A percentile compares a stretch with the other conserved stretches of the same genome.
phyloP scores from a whole-genome alignment of 2,113 vertebrate genomes.

The Bettongia penicillata region DNA sequence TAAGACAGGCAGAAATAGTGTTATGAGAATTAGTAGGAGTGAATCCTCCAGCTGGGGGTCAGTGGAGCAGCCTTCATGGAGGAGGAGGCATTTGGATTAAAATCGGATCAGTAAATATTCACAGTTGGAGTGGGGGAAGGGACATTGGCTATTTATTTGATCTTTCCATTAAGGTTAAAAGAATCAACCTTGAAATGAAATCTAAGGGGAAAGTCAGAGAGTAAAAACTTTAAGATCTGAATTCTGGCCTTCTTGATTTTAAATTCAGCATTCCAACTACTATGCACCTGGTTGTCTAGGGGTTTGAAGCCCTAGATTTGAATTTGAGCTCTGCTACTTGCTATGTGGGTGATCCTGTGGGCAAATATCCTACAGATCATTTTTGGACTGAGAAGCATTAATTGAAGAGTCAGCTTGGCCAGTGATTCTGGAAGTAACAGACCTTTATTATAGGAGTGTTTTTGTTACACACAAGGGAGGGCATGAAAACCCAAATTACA shows the following conservation, averaged over 20 bases:
- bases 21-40: not conserved
- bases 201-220: not conserved
- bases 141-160: not conserved
- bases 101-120: not conserved
- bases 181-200: not conserved
- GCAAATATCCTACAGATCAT: not conserved
- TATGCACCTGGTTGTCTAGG: not conserved
- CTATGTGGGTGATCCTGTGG: not conserved
- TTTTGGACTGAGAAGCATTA: not conserved
- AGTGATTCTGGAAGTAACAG: not conserved
- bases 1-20: not conserved
- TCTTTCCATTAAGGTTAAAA: not conserved
- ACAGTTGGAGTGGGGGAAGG: not conserved
- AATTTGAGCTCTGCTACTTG: not conserved
- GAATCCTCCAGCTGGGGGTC: not conserved
- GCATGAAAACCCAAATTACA: too few relatives aligned
- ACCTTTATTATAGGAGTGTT: not conserved
- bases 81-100: not conserved
- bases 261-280: not conserved
- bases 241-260: not conserved
- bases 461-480: not conserved
- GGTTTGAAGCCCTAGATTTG: not conserved
- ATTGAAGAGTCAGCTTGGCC: not conserved
- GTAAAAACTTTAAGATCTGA: not conserved
- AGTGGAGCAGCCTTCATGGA: not conserved